Conservation (phyloP, 2,797 vertebrate genomes). For the Pangasius larnaudii region DNA sequence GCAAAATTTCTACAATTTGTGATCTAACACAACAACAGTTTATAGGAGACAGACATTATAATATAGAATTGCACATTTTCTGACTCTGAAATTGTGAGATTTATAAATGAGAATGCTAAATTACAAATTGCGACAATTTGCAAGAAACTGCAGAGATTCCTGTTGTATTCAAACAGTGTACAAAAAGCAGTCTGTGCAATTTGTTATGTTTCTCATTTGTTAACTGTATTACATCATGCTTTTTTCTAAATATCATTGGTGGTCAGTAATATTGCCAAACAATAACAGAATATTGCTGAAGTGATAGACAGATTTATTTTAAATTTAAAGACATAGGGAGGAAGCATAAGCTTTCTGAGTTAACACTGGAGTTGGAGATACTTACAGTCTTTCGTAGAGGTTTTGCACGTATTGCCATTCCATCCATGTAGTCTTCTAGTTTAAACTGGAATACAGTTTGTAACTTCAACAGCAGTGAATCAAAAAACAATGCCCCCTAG, state of each 20-base stretch:
- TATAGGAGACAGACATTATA: not conserved
- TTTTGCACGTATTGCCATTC: constrained; percentile 91
- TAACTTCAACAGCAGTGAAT: constrained; percentile 90
- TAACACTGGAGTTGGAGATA: not conserved
- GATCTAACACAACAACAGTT: not conserved
- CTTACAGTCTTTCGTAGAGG: constrained; percentile 91
- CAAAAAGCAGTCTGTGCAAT: not conserved
- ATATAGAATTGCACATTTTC: not conserved
- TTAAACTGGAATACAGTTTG: constrained; percentile 94
- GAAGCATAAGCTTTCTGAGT: not conserved
- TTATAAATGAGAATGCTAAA: not conserved
- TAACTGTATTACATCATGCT: not conserved
- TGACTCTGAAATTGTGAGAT: not conserved
- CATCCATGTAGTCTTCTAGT: constrained; percentile 95
- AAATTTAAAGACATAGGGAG: not conserved
- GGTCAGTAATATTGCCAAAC: not conserved
- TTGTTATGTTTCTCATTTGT: not conserved
- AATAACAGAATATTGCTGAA: not conserved
- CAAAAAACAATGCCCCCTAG: constrained; percentile 91
- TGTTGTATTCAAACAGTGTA: not conserved
- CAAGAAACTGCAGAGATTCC: not conserved
- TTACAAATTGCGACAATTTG: not conserved
- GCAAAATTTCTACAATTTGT: not conserved
- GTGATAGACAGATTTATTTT: not conserved
- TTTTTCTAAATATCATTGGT: not conserved